Evolutionary conservation across 1,140 invertebrate species (phyloP), one percentile per base, ranked within the genome.

Genomic region (Pseudomyrmex gracilis): DNA sequence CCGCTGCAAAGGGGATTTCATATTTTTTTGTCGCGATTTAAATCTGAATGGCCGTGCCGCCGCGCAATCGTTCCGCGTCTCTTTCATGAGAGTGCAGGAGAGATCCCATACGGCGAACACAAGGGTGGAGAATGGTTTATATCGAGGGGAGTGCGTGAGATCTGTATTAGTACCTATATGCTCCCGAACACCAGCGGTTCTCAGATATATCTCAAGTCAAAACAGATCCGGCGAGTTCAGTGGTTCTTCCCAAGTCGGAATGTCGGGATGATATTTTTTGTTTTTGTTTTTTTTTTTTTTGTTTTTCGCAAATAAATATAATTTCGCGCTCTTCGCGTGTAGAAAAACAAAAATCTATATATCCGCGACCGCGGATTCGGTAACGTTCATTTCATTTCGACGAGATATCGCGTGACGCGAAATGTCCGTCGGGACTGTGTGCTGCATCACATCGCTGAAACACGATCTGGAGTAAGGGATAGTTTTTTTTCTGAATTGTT

Each of bases 111-210:
- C 92, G 87, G 88, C 82, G 87, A 58, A 74, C 85, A 82, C 83
- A 85, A 91, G 91, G 90, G 90, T 88, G 87, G 87, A 90, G 91
- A 92, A 93, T 91, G 93, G 90, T 92, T 93, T 91, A 92, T 92
- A 93, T 93, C 87, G 90, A 92, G 91, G 92, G 92, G 93, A 92
- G 90, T 92, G 91, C 91, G 93, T 94, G 93, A 94, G 93, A 94
- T 94, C 92, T 94, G 93, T 93, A 93, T 94, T 94, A 94, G 93
- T 93, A 90, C 90, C 90, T 89, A 92, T 90, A 90, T 90, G 86
- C 87, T 87, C 82, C 82, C 88, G 57, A 53, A 84, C 67, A 60
- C 34, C 93, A 92, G 92, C 82, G 91, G 85, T 84, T 92, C 93
- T 94, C 93, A 94, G 90, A 8, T 58, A 8, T 58, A 49, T 20